Conservation (phyloP, 2,888 invertebrate species). For the Periphyllus acericola region DNA sequence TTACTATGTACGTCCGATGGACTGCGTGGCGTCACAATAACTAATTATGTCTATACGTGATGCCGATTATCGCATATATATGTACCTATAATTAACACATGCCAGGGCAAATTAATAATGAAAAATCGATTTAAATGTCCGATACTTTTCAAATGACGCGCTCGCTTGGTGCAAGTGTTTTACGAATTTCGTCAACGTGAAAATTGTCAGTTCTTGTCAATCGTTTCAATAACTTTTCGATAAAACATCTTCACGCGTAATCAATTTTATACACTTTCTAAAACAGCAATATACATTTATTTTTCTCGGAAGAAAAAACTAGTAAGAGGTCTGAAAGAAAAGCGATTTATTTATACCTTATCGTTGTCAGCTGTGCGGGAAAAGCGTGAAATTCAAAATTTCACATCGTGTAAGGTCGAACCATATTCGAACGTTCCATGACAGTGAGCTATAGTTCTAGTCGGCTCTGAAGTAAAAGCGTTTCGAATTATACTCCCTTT, state of each 20-base stretch:
- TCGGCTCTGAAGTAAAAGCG: conserved; percentile 47
- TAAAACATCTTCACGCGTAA: neutral
- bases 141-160: neutral
- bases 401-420: conserved; percentile 34
- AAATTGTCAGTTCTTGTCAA: neutral
- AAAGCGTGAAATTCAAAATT: conserved; percentile 60
- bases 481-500: conserved; percentile 30
- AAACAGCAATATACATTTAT: neutral
- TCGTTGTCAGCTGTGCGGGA: conserved; percentile 1
- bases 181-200: neutral
- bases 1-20: too few relatives aligned
- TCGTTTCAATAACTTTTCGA: neutral
- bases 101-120: neutral
- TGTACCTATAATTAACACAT: too few relatives aligned
- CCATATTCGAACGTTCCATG: neutral
- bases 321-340: neutral
- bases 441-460: conserved; percentile 18
- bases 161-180: neutral
- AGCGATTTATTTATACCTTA: conserved; percentile 2
- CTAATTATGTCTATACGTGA: too few relatives aligned
- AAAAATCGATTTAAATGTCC: neutral
- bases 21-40: too few relatives aligned
- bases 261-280: conserved; percentile 30
- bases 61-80: too few relatives aligned
- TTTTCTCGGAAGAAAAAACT: neutral